A percentile compares a stretch with the other conserved stretches of the same genome.
Evolutionary conservation across 2,888 invertebrate genomes (phyloP).

Genomic region (Bugulina stolonifera): DNA sequence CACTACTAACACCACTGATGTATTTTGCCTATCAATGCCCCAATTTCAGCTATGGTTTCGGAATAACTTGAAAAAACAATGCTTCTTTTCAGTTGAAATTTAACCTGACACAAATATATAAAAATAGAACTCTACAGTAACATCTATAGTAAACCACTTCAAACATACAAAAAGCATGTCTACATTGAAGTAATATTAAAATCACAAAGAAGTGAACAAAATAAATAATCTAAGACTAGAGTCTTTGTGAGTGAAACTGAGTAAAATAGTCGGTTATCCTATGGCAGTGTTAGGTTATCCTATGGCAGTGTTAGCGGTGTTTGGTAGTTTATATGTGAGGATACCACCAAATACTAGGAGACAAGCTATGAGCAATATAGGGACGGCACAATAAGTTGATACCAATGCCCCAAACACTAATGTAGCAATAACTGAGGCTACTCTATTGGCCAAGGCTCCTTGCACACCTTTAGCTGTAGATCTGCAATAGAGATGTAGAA

Average conservation of each 20-base stretch:
- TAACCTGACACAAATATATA: too few species aligned
- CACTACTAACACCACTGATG: too few species aligned
- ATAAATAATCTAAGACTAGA: not conserved
- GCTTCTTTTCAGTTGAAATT: too few species aligned
- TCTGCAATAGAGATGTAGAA: constrained; percentile 57
- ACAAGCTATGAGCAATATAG: constrained; percentile 81
- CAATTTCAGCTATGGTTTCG: too few species aligned
- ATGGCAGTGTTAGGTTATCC: not conserved
- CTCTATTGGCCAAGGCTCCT: constrained; percentile 73
- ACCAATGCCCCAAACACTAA: constrained; percentile 80
- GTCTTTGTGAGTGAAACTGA: too few species aligned
- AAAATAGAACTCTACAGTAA: too few species aligned
- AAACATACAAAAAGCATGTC: not conserved
- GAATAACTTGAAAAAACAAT: too few species aligned
- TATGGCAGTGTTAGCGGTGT: constrained; percentile 62
- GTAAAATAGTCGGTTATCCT: too few species aligned
- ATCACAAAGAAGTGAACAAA: too few species aligned
- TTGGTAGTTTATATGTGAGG: constrained; percentile 79
- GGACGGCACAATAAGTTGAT: constrained; percentile 82
- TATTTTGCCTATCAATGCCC: too few species aligned
- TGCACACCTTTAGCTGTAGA: constrained; percentile 86
- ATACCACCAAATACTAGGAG: constrained; percentile 79
- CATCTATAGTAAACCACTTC: too few species aligned
- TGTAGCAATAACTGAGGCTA: constrained; percentile 82
- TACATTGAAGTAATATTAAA: too few species aligned